Conservation (phyloP, 2,797 vertebrate species). For the Rhinichthys osculus region DNA sequence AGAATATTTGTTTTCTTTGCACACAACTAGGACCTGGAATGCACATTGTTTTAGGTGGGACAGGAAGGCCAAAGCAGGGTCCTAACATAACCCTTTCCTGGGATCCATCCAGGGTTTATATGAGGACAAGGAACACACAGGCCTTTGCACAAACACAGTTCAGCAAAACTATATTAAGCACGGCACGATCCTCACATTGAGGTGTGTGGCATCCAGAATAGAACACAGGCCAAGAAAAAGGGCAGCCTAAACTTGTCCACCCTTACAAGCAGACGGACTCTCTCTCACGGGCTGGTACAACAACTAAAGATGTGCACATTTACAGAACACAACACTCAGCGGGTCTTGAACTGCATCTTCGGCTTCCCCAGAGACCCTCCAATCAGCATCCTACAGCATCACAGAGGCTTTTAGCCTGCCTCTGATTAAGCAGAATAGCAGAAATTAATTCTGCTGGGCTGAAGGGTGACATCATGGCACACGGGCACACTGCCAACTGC, state of each 20-base stretch:
- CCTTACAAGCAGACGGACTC: background rate
- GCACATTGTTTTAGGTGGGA: conserved; percentile 32
- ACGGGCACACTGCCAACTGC: conserved; percentile 78
- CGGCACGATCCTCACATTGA: conserved; percentile 17
- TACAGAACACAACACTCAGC: conserved; percentile 5
- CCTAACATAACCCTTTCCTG: conserved; percentile 18
- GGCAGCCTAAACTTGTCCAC: conserved; percentile 21
- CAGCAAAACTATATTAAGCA: conserved; percentile 37
- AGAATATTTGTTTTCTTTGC: background rate
- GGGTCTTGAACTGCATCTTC: conserved; percentile 13
- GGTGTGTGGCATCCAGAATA: conserved; percentile 49
- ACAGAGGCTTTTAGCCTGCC: conserved; percentile 25
- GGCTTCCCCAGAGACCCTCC: conserved; percentile 19
- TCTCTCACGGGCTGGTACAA: background rate
- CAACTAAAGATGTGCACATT: background rate
- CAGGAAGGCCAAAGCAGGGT: background rate
- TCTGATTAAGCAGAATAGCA: conserved; percentile 82
- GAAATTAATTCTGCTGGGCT: conserved; percentile 81
- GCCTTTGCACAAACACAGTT: conserved; percentile 29
- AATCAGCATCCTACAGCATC: conserved; percentile 16
- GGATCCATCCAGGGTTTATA: conserved; percentile 24
- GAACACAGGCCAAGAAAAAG: conserved; percentile 54
- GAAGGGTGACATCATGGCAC: conserved; percentile 84
- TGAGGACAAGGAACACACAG: conserved; percentile 42
- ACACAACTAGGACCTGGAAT: background rate